Evolutionary conservation across 1,140 invertebrate genomes (phyloP).

Genomic region (Drosophila simulans): DNA sequence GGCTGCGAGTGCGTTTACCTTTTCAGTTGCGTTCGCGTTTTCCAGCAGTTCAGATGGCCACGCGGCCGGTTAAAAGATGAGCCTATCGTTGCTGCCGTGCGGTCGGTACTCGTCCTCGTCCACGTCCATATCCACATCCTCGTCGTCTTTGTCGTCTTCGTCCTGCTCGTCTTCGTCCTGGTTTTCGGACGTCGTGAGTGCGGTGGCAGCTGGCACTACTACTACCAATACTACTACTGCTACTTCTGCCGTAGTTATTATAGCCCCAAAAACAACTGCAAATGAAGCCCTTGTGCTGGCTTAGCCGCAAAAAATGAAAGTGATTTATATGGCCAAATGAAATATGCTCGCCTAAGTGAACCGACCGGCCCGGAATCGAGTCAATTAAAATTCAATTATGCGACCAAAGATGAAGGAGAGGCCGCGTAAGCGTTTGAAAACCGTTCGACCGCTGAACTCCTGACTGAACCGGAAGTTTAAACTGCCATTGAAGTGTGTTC

Average conservation of each 20-base stretch:
- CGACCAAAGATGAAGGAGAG: conserved; percentile 71
- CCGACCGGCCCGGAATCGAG: conserved; percentile 42
- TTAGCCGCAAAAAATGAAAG: conserved; percentile 73
- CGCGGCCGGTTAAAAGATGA: conserved; percentile 45
- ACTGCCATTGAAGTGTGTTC: conserved; percentile 31
- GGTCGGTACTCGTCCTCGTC: conserved; percentile 33
- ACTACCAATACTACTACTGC: conserved; percentile 13
- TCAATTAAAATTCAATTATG: conserved; percentile 82
- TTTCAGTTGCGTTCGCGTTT: conserved; percentile 83
- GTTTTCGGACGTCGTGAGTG: conserved; percentile 45
- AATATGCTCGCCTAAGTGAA: conserved; percentile 65
- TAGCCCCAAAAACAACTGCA: conserved; percentile 51
- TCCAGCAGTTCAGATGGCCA: conserved; percentile 79
- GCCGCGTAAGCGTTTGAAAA: conserved; percentile 78
- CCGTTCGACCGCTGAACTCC: conserved; percentile 52
- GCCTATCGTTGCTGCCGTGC: conserved; percentile 35
- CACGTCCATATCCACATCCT: conserved; percentile 18
- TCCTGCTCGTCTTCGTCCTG: conserved; percentile 40
- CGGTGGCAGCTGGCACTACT: conserved; percentile 29
- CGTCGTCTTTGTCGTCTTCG: conserved; percentile 35
- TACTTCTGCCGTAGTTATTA: not conserved
- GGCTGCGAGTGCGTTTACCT: conserved; percentile 79
- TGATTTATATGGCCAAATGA: conserved; percentile 76
- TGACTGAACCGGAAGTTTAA: conserved; percentile 29
- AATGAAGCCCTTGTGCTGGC: conserved; percentile 67